phyloP scores from a whole-genome alignment of 2,113 vertebrate genomes.

The Marcusenius ussheri region DNA sequence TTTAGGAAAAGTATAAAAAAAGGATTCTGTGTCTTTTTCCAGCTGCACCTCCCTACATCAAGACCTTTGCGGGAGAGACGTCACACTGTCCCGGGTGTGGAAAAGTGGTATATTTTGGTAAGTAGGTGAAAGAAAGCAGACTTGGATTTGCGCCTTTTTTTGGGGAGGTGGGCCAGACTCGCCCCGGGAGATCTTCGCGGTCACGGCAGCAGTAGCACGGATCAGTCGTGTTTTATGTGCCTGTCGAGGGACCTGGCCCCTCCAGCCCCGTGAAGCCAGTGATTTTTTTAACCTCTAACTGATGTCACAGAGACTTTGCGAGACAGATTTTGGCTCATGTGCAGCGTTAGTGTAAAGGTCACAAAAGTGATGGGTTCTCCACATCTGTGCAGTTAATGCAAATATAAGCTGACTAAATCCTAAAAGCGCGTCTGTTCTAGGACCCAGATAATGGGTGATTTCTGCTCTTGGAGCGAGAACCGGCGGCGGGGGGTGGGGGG shows the following conservation, averaged over 20 bases:
- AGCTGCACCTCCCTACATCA: slow-evolving; percentile 31
- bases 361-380: background rate
- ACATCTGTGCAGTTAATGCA: background rate
- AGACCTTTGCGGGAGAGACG: slow-evolving; percentile 60
- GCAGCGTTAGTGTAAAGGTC: background rate
- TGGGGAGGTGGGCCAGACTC: background rate
- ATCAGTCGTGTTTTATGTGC: background rate
- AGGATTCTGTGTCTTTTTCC: slow-evolving; percentile 4
- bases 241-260: background rate
- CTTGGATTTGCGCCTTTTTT: background rate
- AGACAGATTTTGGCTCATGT: background rate
- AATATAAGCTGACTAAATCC: background rate
- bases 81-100: slow-evolving; percentile 58
- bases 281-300: background rate
- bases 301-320: background rate
- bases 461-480: background rate
- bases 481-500: background rate
- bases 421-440: background rate
- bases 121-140: slow-evolving; percentile 31
- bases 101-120: slow-evolving; percentile 61
- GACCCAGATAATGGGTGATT: background rate
- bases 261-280: background rate
- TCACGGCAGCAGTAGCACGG: background rate
- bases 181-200: background rate
- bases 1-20: background rate